Percentiles rank a stretch among this genome's conserved stretches.
Evolutionary conservation across 2,797 vertebrate genomes (phyloP).

Genomic region (Crossoptilon crossoptilon): DNA sequence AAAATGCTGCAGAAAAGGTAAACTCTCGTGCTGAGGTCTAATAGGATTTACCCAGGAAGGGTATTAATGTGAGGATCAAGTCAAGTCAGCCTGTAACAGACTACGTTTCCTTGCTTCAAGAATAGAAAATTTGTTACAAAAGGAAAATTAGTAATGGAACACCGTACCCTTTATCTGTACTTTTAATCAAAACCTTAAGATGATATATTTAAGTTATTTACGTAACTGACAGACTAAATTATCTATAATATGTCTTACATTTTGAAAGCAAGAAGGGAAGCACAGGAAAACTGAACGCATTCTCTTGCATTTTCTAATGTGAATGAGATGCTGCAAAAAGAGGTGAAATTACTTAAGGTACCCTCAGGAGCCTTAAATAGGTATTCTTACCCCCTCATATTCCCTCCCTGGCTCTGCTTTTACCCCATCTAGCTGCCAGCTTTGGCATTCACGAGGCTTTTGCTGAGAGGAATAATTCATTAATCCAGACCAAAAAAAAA

Average conservation of each 20-base stretch:
- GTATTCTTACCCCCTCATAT: background rate
- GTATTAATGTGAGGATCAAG: background rate
- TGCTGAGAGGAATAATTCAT: slow-evolving; percentile 24
- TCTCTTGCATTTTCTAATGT: background rate
- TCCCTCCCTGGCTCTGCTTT: background rate
- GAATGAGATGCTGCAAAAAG: background rate
- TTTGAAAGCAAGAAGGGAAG: background rate
- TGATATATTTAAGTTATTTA: background rate
- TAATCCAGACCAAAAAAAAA: slow-evolving; percentile 2
- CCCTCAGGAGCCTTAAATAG: background rate
- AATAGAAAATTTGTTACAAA: background rate
- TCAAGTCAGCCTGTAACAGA: background rate
- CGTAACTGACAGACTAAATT: background rate
- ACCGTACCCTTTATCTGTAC: background rate
- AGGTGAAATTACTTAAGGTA: background rate
- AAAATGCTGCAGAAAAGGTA: background rate
- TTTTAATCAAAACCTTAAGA: background rate
- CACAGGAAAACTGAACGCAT: background rate
- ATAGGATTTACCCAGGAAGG: background rate
- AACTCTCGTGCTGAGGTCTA: background rate
- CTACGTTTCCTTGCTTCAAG: background rate
- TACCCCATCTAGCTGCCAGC: slow-evolving; percentile 4
- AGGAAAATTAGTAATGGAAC: background rate
- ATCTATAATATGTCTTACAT: background rate
- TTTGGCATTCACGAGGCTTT: background rate